Conservation (phyloP, 1,140 invertebrate genomes). For the Calliopsis andreniformis region DNA sequence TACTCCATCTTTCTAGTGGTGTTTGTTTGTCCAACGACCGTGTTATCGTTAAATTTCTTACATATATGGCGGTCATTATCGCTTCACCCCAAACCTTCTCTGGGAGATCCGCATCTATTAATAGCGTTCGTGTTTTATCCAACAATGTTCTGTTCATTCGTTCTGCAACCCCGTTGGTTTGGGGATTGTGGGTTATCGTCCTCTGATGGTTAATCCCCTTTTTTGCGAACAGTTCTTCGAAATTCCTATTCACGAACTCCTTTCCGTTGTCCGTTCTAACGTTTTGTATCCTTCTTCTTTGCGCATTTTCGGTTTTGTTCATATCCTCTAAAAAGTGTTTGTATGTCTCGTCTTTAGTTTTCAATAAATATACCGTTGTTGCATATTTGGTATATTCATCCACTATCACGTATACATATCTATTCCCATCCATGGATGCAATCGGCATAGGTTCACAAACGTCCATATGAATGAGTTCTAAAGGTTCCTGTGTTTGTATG, state of each 20-base stretch:
- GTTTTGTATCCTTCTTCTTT: neutral
- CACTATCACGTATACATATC: neutral
- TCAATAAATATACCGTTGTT: neutral
- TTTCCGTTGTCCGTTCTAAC: neutral
- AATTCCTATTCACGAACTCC: slow-evolving; percentile 2
- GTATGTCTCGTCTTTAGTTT: neutral
- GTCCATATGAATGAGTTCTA: neutral
- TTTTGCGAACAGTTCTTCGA: neutral
- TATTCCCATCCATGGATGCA: neutral
- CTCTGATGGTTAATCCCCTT: neutral
- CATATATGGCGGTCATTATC: neutral
- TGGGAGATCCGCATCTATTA: neutral
- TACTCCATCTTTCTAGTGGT: neutral
- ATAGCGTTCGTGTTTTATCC: neutral
- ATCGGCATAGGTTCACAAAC: neutral
- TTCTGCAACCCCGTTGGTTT: slow-evolving; percentile 7
- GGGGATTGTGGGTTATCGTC: neutral
- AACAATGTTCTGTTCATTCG: neutral
- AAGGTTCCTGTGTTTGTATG: neutral
- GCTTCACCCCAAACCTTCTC: neutral
- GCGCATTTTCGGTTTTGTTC: neutral
- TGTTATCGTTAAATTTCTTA: neutral
- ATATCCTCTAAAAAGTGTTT: neutral
- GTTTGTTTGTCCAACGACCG: neutral
- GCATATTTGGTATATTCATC: neutral